Evolutionary conservation across 2,888 invertebrate genomes (phyloP), one percentile per base, ranked within the genome.

Genomic region (Mesorhabditis spiculigera): DNA sequence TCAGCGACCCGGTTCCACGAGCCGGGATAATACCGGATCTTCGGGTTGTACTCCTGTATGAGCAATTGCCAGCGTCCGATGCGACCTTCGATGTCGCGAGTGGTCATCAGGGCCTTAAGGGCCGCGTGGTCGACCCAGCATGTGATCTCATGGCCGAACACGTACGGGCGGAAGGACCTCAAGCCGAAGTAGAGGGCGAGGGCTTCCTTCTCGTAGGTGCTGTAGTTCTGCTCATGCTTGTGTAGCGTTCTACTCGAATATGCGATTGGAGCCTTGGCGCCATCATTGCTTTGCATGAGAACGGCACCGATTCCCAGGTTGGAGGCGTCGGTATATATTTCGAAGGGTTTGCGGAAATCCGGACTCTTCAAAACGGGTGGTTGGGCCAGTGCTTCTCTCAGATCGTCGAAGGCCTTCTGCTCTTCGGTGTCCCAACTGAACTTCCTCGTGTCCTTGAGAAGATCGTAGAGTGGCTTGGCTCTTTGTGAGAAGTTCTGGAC

Each of bases 241-340:
- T 45, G 66, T 5, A 69, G 66, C 4, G 43, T 13, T 66, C 66
- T 65, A n/a, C 50, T 50, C 16, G 67, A 45, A 45, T 65, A 69
- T 41, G 69, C 69, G 4, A 69, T 65, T 45, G 62, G 50, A 41
- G 44, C 43, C 13, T n/a, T n/a, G n/a, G 10, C 41, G 42, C 66
- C 58, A 5, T 45, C 44, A 8, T 42, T n/a, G n/a, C 63, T 42
- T 65, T 69, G 69, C 13, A 58, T 5, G 4, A 69, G 58, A 4
- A 69, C 44, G 5, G 45, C 66, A 13, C 6, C 69, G 8, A 69
- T 44, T 41, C 66, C 69, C n/a, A 6, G 4, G 6, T 45, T 50
- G 8, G 50, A 50, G 5, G 69, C 71, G 44, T 71, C 71, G 5
- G 66, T 69, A 13, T 66, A 50, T 61, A 71, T 65, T 10, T 5